These are phyloP conservation scores for Ooceraea biroi DNA, from an alignment of 1,140 invertebrate species.

Conservation along the genomic window DNA sequence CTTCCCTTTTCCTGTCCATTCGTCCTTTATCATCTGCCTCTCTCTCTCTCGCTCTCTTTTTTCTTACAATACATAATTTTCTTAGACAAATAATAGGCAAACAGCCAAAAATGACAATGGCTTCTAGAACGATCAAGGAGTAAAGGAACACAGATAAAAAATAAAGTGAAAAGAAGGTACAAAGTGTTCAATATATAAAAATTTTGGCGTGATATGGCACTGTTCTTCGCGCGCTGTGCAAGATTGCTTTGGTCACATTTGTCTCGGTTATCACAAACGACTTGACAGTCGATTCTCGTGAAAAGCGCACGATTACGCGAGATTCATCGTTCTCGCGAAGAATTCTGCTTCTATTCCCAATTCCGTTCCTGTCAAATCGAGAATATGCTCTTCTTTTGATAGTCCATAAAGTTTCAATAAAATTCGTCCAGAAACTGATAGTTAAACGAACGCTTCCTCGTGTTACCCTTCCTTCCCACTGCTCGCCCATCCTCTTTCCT, in stretches of 20 bases:
- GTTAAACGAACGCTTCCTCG: constrained; percentile 25
- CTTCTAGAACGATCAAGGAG: too few relatives aligned
- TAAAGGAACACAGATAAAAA: too few relatives aligned
- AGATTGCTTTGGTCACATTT: not conserved
- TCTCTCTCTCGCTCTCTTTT: not conserved
- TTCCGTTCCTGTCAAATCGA: constrained; percentile 40
- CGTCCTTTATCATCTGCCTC: not conserved
- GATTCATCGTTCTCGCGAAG: constrained; percentile 28
- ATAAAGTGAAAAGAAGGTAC: too few relatives aligned
- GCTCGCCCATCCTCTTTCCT: not conserved
- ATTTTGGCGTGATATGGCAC: not conserved
- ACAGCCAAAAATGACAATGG: too few relatives aligned
- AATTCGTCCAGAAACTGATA: constrained; percentile 47
- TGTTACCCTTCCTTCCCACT: too few relatives aligned
- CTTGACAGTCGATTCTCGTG: constrained; percentile 42
- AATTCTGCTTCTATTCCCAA: constrained; percentile 52
- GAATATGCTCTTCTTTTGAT: constrained; percentile 50
- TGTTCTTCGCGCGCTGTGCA: not conserved
- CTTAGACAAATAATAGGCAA: constrained; percentile 33
- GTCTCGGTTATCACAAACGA: constrained; percentile 27
- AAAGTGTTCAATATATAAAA: not conserved
- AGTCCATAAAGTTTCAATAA: constrained; percentile 60
- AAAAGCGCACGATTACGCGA: constrained; percentile 24
- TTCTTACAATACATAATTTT: not conserved
- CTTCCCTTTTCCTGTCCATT: not conserved